Percentiles rank a stretch among this genome's conserved stretches.
Conservation (phyloP, 2,797 vertebrate species). For the Capromys pilorides region DNA sequence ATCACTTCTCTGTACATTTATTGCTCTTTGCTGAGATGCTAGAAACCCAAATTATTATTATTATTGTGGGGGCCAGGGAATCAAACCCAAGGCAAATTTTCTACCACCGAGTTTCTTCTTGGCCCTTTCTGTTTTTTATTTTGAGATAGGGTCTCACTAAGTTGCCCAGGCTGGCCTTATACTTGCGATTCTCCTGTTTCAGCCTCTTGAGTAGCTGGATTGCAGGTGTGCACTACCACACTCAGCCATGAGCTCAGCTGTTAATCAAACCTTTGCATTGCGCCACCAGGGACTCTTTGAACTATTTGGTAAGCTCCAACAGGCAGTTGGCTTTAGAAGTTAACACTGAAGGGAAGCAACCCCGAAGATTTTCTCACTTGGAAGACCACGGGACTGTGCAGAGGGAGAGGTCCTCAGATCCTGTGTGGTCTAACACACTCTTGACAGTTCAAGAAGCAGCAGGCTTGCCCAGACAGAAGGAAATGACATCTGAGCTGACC, state of each 20-base stretch:
- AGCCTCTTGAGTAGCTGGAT: background rate
- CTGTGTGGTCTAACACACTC: background rate
- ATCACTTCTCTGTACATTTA: background rate
- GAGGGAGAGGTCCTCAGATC: background rate
- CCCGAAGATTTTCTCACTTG: background rate
- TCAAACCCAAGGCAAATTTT: background rate
- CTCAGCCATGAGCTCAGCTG: background rate
- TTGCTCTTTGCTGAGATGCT: background rate
- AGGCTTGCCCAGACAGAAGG: background rate
- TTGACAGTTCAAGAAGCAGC: slow-evolving; percentile 13
- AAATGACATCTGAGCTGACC: slow-evolving; percentile 6
- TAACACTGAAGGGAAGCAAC: background rate
- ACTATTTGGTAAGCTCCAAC: background rate
- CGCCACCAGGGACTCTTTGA: background rate
- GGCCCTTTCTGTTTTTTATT: background rate
- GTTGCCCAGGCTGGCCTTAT: background rate
- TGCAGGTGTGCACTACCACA: background rate
- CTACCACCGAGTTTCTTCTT: background rate
- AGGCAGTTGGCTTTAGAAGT: background rate
- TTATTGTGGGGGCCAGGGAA: background rate
- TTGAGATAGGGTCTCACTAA: background rate
- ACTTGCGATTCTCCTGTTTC: background rate
- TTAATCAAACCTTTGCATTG: background rate
- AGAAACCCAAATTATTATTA: background rate
- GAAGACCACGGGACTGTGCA: background rate